A percentile compares a stretch with the other conserved stretches of the same genome.
phyloP scores from a whole-genome alignment of 2,888 invertebrate genomes.

The Diarsia dahlii region DNA sequence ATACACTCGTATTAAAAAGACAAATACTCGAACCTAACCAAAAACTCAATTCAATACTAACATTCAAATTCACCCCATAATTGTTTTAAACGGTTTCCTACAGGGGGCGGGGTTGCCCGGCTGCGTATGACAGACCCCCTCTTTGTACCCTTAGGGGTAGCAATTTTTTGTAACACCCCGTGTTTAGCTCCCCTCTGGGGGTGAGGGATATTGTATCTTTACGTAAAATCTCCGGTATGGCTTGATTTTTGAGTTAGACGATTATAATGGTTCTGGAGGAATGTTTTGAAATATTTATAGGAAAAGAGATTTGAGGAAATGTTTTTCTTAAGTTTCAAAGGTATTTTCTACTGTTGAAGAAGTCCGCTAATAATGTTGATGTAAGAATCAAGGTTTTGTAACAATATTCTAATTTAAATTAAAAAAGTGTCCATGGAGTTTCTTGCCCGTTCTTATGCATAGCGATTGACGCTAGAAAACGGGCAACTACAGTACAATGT shows the following conservation, averaged over 20 bases:
- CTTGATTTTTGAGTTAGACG: conserved; percentile 57
- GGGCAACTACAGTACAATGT: too few relatives aligned
- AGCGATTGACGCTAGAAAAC: too few relatives aligned
- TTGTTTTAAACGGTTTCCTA: conserved; percentile 79
- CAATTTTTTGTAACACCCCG: conserved; percentile 87
- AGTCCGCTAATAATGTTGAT: too few relatives aligned
- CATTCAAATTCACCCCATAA: conserved; percentile 80
- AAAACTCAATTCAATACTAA: conserved; percentile 67
- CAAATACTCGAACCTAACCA: conserved; percentile 48
- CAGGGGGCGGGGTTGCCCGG: conserved; percentile 71
- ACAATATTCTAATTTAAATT: too few relatives aligned
- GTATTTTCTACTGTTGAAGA: too few relatives aligned
- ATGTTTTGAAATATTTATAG: conserved; percentile 6
- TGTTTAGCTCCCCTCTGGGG: conserved; percentile 60
- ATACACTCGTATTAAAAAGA: conserved; percentile 41
- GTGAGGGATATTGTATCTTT: conserved; percentile 64
- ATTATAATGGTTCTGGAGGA: conserved; percentile 31
- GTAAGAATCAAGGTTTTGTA: too few relatives aligned
- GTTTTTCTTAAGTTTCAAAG: too few relatives aligned
- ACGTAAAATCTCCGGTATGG: conserved; percentile 47
- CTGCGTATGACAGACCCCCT: conserved; percentile 82
- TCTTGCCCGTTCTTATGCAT: too few relatives aligned
- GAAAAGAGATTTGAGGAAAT: too few relatives aligned
- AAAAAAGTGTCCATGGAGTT: too few relatives aligned
- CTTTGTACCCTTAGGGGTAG: conserved; percentile 77